Conservation (phyloP, 2,113 vertebrate species). For the Leptodactylus fuscus region DNA sequence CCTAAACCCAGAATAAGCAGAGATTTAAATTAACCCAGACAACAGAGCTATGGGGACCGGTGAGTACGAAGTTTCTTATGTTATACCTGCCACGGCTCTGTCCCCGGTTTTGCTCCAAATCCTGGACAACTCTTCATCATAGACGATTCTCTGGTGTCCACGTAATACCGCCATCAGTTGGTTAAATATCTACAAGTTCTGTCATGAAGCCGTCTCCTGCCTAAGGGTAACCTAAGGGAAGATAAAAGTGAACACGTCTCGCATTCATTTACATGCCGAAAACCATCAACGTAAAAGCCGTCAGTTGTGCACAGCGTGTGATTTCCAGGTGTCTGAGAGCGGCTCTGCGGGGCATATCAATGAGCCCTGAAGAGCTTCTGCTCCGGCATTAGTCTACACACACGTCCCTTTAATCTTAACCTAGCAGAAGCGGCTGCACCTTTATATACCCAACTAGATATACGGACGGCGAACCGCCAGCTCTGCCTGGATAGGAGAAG, state of each 20-base stretch:
- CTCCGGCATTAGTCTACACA: background rate
- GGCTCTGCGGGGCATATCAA: constrained; percentile 36
- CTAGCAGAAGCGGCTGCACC: background rate
- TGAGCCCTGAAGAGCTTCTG: constrained; percentile 7
- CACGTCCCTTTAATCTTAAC: background rate
- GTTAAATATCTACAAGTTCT: constrained; percentile 28
- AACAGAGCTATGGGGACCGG: too few species aligned
- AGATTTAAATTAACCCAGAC: too few species aligned
- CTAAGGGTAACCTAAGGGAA: constrained; percentile 48
- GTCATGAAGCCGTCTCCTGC: constrained; percentile 38
- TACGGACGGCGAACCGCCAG: background rate
- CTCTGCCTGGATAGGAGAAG: background rate
- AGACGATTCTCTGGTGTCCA: background rate
- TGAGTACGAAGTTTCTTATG: too few species aligned
- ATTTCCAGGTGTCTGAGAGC: constrained; percentile 40
- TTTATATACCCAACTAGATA: background rate
- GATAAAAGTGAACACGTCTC: constrained; percentile 42
- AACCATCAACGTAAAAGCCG: constrained; percentile 32
- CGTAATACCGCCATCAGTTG: background rate
- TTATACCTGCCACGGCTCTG: too few species aligned
- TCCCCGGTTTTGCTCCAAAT: too few species aligned
- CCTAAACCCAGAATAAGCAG: too few species aligned
- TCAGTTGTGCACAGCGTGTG: constrained; percentile 18
- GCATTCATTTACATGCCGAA: constrained; percentile 45
- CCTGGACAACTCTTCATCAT: too few species aligned